Base-by-base conservation (phyloP, 2,113 vertebrate genomes). In the Tenebrosternarchus preto region DNA sequence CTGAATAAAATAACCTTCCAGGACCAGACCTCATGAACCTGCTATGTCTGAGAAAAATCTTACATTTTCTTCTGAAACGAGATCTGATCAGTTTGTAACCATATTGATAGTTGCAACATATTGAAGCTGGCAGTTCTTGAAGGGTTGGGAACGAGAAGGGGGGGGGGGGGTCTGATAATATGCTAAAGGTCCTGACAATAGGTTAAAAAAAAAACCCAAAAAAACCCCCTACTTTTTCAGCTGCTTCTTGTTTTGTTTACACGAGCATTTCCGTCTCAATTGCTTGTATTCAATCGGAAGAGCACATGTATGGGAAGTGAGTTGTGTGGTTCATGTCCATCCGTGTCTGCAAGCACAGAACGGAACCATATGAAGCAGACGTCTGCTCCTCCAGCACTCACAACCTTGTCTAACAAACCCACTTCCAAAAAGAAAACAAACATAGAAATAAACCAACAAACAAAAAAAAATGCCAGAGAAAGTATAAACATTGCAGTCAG, bases 281-380 rank as follows among this genome's bases (percentile, higher is more conserved):
- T 39, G 33, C 33, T 73, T 20, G 59, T 82, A 72, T 82, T 82
- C 77, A 82, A 69, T 82, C 75, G 77, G 69, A 67, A n/a, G 6
- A 15, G 43, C 80, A 64, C 57, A 72, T 70, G 75, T 73, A 73
- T 73, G 55, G 70, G 81, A 82, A 82, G 59, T 76, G 66, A 59
- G 75, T 63, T 73, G 68, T 78, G 81, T 78, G 63, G 63, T 36
- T 55, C 76, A 50, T 19, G 50, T 73, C 61, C 39, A 57, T 73
- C 69, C 57, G n/a, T 29, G 69, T 50, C 31, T 67, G 61, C 76
- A 73, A 67, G 73, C 60, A 50, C 33, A 77, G 73, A 78, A 31
- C 57, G 61, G 46, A 77, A 29, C 81, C 81, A 82, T 72, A 82
- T 82, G 76, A 50, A 22, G 50, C 29, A 57, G 20, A 25, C 31